Evolutionary conservation across 2,797 vertebrate species (phyloP), one percentile per base, ranked within the genome.

Genomic region (Nannoperca australis): DNA sequence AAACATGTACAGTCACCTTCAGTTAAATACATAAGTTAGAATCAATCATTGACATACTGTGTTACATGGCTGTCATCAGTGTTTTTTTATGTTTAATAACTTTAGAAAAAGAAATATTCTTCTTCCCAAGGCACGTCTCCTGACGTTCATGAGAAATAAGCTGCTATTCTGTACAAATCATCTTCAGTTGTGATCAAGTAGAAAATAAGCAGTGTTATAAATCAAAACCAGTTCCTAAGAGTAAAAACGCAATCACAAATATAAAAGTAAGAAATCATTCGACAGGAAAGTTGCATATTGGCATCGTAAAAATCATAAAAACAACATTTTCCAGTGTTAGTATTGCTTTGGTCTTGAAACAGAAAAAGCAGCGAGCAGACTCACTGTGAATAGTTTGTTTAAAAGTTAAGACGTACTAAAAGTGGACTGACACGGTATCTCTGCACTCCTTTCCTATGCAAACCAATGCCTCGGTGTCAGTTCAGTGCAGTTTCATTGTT

Each of bases 11-110:
- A 73, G 58, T 85, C 65, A 84, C 72, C 82, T 86, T 90, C 64
- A 90, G 89, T 92, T 93, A 93, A 93, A 92, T 94, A 94, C 83
- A 93, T 88, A 88, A 91, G 24, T 86, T 78, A 85, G 20, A 78
- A 56, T 73, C 71, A 79, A 65, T 68, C 56, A 66, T 47, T 82
- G 73, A 73, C 79, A 80, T 72, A 82, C 22, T 67, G 50, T 58
- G 68, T 67, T 67, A 66, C 53, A 61, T 64, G 69, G 62, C 45
- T 89, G 79, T 75, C 65, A 78, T 78, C 51, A 78, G 49, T 74
- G 67, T 72, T 45, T 50, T 58, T 44, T 70, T 30, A 76, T 24
- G 18, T 12, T 55, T 54, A 38, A 76, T 79, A 75, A 79, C 70
- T 77, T 82, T 40, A 83, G 59, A 45, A 78, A 49, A 78, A 59